A percentile compares a stretch with the other conserved stretches of the same genome.
phyloP scores from a whole-genome alignment of 1,140 invertebrate species.

The Aphaenogaster ashmeadi region DNA sequence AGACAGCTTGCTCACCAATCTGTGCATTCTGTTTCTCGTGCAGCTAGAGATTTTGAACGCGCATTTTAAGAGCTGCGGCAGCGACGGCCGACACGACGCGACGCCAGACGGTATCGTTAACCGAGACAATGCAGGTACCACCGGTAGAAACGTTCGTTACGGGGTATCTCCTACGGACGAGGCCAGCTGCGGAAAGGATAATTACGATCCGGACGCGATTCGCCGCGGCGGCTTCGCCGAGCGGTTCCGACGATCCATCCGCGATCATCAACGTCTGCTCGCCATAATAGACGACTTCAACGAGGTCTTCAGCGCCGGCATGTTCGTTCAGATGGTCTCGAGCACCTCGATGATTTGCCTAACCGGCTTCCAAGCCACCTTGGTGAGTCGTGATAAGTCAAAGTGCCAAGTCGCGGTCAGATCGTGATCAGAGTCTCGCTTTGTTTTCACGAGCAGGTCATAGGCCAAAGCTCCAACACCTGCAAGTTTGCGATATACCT shows the following conservation, averaged over 20 bases:
- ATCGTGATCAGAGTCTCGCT: conserved; percentile 61
- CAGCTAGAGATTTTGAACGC: conserved; percentile 64
- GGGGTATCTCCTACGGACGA: not conserved
- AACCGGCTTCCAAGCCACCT: conserved; percentile 75
- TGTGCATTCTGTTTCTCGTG: conserved; percentile 61
- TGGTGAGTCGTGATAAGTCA: conserved; percentile 72
- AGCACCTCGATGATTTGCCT: conserved; percentile 79
- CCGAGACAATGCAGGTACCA: not conserved
- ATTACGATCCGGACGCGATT: conserved; percentile 34
- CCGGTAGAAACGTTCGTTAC: not conserved
- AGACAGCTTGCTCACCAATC: conserved; percentile 54
- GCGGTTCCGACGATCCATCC: conserved; percentile 67
- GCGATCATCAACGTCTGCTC: conserved; percentile 75
- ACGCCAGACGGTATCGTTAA: not conserved
- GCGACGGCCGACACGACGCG: not conserved
- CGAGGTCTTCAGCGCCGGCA: conserved; percentile 70
- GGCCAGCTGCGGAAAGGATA: not conserved
- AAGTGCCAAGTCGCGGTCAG: not conserved
- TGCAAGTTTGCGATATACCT: conserved; percentile 69
- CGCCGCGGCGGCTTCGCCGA: conserved; percentile 35
- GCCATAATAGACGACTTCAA: conserved; percentile 71
- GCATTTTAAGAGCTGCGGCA: conserved; percentile 68
- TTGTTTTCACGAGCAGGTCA: conserved; percentile 65
- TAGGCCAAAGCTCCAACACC: conserved; percentile 67
- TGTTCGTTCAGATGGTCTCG: conserved; percentile 76